phyloP scores from a whole-genome alignment of 2,113 vertebrate genomes.

The Cynocephalus volans region DNA sequence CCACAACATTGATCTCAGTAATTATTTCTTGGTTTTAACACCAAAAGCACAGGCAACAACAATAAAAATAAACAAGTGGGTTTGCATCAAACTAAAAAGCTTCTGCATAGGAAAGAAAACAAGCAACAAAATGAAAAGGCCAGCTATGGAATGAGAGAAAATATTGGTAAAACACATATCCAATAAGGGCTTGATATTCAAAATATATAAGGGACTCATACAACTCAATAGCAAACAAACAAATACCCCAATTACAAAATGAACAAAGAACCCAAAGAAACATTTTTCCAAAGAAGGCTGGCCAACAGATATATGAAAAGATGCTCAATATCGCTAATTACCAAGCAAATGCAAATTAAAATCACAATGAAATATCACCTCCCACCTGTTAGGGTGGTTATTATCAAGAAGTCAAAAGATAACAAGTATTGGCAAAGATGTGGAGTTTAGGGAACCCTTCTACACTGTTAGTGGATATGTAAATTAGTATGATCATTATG shows the following conservation, averaged over 20 bases:
- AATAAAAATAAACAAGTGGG: neutral
- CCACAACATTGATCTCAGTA: neutral
- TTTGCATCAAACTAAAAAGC: neutral
- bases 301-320: neutral
- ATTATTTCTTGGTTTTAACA: neutral
- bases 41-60: neutral
- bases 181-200: neutral
- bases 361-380: neutral
- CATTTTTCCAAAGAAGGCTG: neutral
- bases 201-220: neutral
- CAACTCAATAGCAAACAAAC: neutral
- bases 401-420: neutral
- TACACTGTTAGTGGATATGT: neutral
- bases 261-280: neutral
- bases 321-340: neutral
- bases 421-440: neutral
- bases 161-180: neutral
- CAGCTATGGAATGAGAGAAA: neutral
- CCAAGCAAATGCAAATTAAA: neutral
- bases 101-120: neutral
- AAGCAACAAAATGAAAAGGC: neutral
- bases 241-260: neutral
- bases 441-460: neutral
- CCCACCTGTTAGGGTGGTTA: neutral
- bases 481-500: neutral